phyloP scores from a whole-genome alignment of 2,888 invertebrate genomes.

The Neocrepidodera transversa region DNA sequence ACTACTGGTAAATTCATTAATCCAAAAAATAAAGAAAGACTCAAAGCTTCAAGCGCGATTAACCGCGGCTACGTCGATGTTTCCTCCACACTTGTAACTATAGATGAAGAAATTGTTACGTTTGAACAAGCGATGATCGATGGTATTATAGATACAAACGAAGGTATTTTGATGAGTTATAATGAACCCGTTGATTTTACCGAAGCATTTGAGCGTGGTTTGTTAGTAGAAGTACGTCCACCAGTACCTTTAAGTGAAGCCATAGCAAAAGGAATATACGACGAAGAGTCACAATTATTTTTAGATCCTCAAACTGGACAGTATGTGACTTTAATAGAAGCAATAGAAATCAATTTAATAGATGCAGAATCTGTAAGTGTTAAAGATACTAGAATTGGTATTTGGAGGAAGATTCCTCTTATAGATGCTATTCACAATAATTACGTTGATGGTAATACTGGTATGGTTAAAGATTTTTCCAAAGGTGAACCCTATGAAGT shows the following conservation, averaged over 20 bases:
- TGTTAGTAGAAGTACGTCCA: slow-evolving; percentile 80
- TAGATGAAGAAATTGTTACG: slow-evolving; percentile 80
- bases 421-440: slow-evolving; percentile 79
- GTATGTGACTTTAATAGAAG: slow-evolving; percentile 80
- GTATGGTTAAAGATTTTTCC: slow-evolving; percentile 74
- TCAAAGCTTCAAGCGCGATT: slow-evolving; percentile 84
- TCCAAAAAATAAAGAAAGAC: slow-evolving; percentile 78
- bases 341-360: slow-evolving; percentile 80
- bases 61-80: slow-evolving; percentile 84
- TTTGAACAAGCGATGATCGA: slow-evolving; percentile 83
- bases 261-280: slow-evolving; percentile 80
- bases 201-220: slow-evolving; percentile 84
- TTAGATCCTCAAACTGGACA: slow-evolving; percentile 82
- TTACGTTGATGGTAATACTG: slow-evolving; percentile 75
- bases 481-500: slow-evolving; percentile 70
- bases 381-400: slow-evolving; percentile 77
- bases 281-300: slow-evolving; percentile 80
- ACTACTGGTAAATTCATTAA: slow-evolving; percentile 83
- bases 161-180: slow-evolving; percentile 69
- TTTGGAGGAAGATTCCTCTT: slow-evolving; percentile 80
- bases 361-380: slow-evolving; percentile 85
- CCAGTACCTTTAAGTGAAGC: slow-evolving; percentile 85
- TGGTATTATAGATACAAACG: slow-evolving; percentile 77
- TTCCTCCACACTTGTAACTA: slow-evolving; percentile 83
- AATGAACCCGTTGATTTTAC: slow-evolving; percentile 73